These are phyloP conservation scores for Synanceia verrucosa DNA, from an alignment of 2,797 vertebrate species.

Conservation along the genomic window DNA sequence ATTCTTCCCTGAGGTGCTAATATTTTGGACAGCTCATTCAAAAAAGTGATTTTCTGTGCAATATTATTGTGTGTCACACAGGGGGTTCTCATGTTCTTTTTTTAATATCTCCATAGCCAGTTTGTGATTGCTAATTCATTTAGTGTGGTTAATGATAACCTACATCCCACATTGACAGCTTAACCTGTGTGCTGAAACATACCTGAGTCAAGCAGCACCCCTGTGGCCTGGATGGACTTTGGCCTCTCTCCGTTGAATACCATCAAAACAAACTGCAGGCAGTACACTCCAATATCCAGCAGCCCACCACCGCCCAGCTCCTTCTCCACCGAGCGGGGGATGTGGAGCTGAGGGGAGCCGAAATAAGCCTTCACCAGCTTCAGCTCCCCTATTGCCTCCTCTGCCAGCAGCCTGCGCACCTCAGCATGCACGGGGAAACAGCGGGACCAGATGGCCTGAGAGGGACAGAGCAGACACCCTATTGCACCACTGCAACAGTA, in stretches of 20 bases:
- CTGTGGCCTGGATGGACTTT: constrained; percentile 77
- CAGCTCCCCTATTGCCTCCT: constrained; percentile 78
- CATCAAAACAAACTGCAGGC: constrained; percentile 85
- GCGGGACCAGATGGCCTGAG: constrained; percentile 85
- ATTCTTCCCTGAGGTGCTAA: constrained; percentile 43
- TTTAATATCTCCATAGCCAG: neutral
- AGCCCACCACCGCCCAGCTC: constrained; percentile 81
- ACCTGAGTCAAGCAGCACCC: constrained; percentile 80
- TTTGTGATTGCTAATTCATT: constrained; percentile 26
- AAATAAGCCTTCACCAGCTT: constrained; percentile 81
- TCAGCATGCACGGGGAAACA: constrained; percentile 80
- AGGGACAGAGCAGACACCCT: constrained; percentile 36
- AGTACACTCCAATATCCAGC: constrained; percentile 84
- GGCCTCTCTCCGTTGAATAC: constrained; percentile 82
- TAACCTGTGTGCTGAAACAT: constrained; percentile 37
- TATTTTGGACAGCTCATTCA: constrained; percentile 22
- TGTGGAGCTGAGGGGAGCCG: constrained; percentile 58
- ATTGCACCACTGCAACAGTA: neutral
- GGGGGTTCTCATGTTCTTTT: neutral
- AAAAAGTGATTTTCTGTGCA: constrained; percentile 20
- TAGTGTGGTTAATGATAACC: constrained; percentile 43
- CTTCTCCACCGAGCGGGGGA: constrained; percentile 66
- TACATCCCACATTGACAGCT: neutral
- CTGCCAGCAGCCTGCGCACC: constrained; percentile 73
- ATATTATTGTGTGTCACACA: neutral